phyloP scores from a whole-genome alignment of 2,888 invertebrate genomes.

The Plusia festucae region DNA sequence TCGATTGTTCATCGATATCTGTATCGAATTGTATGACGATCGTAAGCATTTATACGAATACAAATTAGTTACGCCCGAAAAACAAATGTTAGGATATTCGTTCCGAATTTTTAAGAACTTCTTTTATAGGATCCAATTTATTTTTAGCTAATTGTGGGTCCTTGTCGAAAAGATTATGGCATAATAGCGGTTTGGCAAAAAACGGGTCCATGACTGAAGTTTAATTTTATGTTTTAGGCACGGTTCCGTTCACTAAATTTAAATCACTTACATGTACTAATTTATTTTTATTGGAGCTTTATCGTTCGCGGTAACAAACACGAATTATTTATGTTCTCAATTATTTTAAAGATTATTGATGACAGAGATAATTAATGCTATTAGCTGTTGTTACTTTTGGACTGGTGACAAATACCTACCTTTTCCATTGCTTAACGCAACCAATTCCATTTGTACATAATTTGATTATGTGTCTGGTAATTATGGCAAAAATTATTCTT shows the following conservation, averaged over 20 bases:
- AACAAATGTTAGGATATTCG: constrained; percentile 54
- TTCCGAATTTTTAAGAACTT: constrained; percentile 43
- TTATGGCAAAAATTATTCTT: constrained; percentile 26
- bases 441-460: no score
- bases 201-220: constrained; percentile 49
- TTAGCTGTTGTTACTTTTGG: no score
- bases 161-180: constrained; percentile 46
- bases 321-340: no score
- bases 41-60: constrained; percentile 27
- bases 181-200: constrained; percentile 52
- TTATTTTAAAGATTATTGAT: no score
- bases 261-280: no score
- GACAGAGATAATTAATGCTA: no score
- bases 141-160: constrained; percentile 53
- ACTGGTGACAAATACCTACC: no score
- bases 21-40: constrained; percentile 54
- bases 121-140: constrained; percentile 53
- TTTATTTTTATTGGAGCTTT: no score
- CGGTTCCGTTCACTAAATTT: constrained; percentile 43
- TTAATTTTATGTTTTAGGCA: constrained; percentile 47
- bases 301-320: no score
- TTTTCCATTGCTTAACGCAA: no score
- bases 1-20: constrained; percentile 58
- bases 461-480: neutral
- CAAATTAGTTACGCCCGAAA: constrained; percentile 45